phyloP scores from a whole-genome alignment of 2,113 vertebrate species.

The Galeopterus variegatus region DNA sequence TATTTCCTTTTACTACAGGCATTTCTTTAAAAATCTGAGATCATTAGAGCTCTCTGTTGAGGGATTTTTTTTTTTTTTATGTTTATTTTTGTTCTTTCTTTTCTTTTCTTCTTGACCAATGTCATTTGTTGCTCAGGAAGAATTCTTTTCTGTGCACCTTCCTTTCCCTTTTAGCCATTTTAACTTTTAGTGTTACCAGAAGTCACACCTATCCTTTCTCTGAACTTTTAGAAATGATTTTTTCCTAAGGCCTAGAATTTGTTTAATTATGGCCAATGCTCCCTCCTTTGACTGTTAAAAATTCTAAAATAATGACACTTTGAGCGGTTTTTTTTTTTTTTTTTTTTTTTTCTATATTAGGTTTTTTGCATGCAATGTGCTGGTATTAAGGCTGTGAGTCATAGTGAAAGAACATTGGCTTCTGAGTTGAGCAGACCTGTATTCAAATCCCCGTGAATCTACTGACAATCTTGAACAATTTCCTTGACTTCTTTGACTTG shows the following conservation, averaged over 20 bases:
- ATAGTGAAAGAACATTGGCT: neutral
- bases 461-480: neutral
- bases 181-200: neutral
- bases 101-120: constrained; percentile 12
- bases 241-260: neutral
- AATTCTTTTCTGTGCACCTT: neutral
- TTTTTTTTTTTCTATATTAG: neutral
- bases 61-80: no score
- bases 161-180: constrained; percentile 24
- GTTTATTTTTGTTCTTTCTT: neutral
- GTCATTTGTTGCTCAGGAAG: neutral
- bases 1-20: neutral
- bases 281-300: neutral
- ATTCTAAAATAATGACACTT: neutral
- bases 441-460: neutral
- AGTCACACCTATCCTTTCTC: neutral
- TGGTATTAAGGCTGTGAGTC: neutral
- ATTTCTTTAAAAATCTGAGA: constrained; percentile 43
- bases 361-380: neutral
- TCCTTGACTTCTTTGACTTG: neutral
- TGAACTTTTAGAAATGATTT: neutral
- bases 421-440: neutral
- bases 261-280: neutral
- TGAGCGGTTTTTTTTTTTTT: neutral
- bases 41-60: neutral